Evolutionary conservation across 2,797 vertebrate species (phyloP).

Genomic region (Bradypodion pumilum): DNA sequence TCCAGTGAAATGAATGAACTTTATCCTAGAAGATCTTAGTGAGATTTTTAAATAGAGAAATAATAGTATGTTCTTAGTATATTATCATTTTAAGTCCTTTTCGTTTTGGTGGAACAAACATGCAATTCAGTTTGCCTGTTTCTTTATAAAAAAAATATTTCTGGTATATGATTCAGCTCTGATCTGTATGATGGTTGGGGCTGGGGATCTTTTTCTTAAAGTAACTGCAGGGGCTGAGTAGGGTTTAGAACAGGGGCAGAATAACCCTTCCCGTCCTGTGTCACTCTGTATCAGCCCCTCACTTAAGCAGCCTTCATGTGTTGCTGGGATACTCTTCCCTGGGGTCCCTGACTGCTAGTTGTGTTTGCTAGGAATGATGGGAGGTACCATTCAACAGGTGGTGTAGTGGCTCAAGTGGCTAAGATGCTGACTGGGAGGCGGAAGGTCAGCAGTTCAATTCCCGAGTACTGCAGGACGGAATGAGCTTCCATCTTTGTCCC

Average conservation of each 20-base stretch:
- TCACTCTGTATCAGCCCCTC: too few relatives aligned
- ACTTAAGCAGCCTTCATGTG: too few relatives aligned
- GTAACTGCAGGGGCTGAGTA: not conserved
- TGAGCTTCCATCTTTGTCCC: too few relatives aligned
- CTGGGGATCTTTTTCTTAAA: not conserved
- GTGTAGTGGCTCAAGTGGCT: too few relatives aligned
- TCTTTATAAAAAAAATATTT: not conserved
- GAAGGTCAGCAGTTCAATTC: too few relatives aligned
- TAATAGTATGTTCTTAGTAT: not conserved
- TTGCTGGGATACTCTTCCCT: too few relatives aligned
- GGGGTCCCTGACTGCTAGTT: too few relatives aligned
- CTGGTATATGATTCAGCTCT: not conserved
- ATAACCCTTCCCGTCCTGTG: not conserved
- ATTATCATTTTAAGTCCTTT: not conserved
- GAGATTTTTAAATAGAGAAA: not conserved
- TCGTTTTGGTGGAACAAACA: not conserved
- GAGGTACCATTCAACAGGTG: too few relatives aligned
- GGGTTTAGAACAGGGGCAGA: not conserved
- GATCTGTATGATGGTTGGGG: not conserved
- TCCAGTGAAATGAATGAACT: not conserved
- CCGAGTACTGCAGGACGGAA: too few relatives aligned
- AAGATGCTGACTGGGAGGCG: too few relatives aligned
- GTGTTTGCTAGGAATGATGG: too few relatives aligned
- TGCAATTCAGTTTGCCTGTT: not conserved
- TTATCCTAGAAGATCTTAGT: not conserved